A percentile compares a stretch with the other conserved stretches of the same genome.
Evolutionary conservation across 2,888 invertebrate species (phyloP).

Genomic region (Penaeus monodon): DNA sequence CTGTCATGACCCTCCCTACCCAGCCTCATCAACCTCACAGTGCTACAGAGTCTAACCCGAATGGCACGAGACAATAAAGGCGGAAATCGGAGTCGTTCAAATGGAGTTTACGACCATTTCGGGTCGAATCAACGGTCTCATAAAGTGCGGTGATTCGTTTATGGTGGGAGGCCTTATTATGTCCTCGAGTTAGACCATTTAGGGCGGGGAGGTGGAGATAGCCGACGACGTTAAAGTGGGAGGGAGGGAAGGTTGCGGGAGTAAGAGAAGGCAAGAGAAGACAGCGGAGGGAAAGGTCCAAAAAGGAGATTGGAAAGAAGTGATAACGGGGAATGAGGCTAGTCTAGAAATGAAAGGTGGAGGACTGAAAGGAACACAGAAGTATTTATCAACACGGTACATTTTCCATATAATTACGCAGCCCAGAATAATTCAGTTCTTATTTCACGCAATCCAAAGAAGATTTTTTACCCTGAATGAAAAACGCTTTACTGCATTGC

Average conservation of each 20-base stretch:
- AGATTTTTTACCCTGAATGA: no score
- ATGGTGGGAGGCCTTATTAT: conserved; percentile 34
- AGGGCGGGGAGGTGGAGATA: conserved; percentile 18
- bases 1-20: no score
- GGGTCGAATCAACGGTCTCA: conserved; percentile 29
- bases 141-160: conserved; percentile 41
- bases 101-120: conserved; percentile 31
- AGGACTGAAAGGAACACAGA: no score
- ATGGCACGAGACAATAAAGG: conserved; percentile 23
- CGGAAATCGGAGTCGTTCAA: conserved; percentile 23
- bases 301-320: background rate
- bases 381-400: no score
- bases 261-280: background rate
- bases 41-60: conserved; percentile 12
- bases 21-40: background rate
- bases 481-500: no score
- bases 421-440: no score
- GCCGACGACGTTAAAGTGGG: background rate
- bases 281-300: background rate
- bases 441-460: no score
- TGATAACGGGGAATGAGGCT: background rate
- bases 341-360: no score
- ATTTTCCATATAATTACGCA: no score
- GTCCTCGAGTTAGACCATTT: conserved; percentile 43
- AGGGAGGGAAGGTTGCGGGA: background rate